Conservation (phyloP, 1,140 invertebrate genomes). For the Aleiodes sp. region DNA sequence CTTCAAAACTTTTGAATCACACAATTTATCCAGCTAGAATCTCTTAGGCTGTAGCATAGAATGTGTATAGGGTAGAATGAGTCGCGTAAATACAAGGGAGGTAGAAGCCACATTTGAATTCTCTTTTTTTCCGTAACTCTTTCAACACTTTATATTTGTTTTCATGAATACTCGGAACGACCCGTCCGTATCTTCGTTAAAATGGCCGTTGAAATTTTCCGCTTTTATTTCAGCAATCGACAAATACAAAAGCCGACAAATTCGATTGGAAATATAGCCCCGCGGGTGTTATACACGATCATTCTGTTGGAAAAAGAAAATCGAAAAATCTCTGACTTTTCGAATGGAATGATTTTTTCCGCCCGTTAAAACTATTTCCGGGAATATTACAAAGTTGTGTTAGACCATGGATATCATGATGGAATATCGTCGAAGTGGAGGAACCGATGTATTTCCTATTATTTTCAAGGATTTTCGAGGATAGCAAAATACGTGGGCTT, state of each 20-base stretch:
- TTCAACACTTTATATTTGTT: background rate
- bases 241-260: background rate
- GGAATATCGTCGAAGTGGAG: too few relatives aligned
- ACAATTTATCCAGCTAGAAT: background rate
- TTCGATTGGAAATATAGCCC: background rate
- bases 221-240: background rate
- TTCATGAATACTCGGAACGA: background rate
- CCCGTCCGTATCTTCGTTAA: background rate
- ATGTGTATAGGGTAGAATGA: too few relatives aligned
- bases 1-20: background rate
- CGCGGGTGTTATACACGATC: background rate
- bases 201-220: background rate
- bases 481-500: background rate
- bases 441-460: background rate
- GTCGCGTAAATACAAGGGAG: background rate
- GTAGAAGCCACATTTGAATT: background rate
- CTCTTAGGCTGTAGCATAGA: background rate
- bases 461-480: too few relatives aligned
- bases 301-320: constrained; percentile 8
- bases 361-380: background rate
- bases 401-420: too few relatives aligned
- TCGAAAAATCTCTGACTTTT: too few relatives aligned
- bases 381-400: too few relatives aligned
- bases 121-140: background rate
- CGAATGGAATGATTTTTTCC: too few relatives aligned